These are phyloP conservation scores for Petaurus breviceps DNA, from an alignment of 2,113 vertebrate species.

Conservation along the genomic window DNA sequence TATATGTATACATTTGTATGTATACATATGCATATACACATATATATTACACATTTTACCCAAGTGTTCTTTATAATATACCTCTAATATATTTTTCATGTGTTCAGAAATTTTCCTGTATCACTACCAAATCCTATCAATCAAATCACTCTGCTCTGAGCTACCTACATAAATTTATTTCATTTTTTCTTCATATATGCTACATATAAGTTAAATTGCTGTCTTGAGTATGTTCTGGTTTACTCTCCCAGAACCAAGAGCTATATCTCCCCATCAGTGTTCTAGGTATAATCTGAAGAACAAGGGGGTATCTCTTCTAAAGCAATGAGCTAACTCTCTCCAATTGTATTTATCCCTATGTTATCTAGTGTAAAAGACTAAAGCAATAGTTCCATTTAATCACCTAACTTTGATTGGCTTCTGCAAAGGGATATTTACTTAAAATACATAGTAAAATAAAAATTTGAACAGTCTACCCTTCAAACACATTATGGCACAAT, in stretches of 20 bases:
- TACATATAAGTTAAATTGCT: too few relatives aligned
- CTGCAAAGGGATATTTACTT: not conserved
- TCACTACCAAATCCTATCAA: not conserved
- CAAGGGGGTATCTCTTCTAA: not conserved
- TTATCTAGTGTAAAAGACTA: not conserved
- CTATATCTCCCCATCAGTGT: not conserved
- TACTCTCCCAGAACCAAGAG: not conserved
- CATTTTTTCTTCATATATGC: not conserved
- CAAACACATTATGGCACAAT: not conserved
- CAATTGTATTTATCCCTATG: not conserved
- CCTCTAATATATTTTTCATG: not conserved
- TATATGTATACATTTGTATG: too few relatives aligned
- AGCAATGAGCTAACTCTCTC: not conserved
- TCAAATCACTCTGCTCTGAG: not conserved
- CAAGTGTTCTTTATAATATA: not conserved
- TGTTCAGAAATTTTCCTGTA: not conserved
- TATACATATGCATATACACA: too few relatives aligned
- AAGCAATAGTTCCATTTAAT: not conserved
- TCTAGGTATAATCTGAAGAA: too few relatives aligned
- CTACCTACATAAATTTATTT: not conserved
- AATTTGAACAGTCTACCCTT: not conserved
- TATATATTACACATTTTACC: too few relatives aligned
- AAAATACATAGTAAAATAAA: not conserved
- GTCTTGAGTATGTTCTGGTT: not conserved
- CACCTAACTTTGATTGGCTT: not conserved